Evolutionary conservation across 2,797 vertebrate species (phyloP).

Genomic region (Rhinophrynus dorsalis): DNA sequence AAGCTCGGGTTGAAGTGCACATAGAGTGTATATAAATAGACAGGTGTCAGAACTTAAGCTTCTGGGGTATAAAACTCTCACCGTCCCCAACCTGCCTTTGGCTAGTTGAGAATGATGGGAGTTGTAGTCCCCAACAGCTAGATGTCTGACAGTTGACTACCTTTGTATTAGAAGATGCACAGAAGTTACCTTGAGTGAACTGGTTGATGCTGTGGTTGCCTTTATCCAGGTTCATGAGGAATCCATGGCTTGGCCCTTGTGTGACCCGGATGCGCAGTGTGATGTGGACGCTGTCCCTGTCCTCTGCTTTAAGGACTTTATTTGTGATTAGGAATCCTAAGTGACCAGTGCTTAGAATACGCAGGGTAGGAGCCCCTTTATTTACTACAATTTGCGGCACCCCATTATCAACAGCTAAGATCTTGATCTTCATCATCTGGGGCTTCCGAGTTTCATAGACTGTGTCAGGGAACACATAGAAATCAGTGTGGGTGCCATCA

Average conservation of each 20-base stretch:
- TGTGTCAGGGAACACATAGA: conserved; percentile 92
- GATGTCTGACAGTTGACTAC: no score
- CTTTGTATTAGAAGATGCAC: not conserved
- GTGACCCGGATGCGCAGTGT: conserved; percentile 83
- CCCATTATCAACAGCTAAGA: conserved; percentile 85
- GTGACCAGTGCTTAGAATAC: conserved; percentile 78
- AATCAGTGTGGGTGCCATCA: conserved; percentile 91
- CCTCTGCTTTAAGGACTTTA: conserved; percentile 87
- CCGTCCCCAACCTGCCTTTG: no score
- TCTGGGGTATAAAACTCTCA: no score
- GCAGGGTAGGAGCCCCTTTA: conserved; percentile 84
- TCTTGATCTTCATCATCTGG: conserved; percentile 85
- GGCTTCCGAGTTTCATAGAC: conserved; percentile 86
- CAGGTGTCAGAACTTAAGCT: no score
- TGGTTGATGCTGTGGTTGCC: conserved; percentile 86
- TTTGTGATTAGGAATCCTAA: conserved; percentile 89
- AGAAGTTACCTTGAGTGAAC: conserved; percentile 88
- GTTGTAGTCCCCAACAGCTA: no score
- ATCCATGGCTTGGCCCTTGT: conserved; percentile 78
- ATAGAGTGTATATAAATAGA: no score
- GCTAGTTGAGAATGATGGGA: no score
- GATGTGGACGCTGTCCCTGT: conserved; percentile 80
- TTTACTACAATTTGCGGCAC: conserved; percentile 86
- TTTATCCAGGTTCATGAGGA: conserved; percentile 84
- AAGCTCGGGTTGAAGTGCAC: no score